Conservation (phyloP, 1,140 invertebrate genomes). For the Stratiolaelaps scimitus region DNA sequence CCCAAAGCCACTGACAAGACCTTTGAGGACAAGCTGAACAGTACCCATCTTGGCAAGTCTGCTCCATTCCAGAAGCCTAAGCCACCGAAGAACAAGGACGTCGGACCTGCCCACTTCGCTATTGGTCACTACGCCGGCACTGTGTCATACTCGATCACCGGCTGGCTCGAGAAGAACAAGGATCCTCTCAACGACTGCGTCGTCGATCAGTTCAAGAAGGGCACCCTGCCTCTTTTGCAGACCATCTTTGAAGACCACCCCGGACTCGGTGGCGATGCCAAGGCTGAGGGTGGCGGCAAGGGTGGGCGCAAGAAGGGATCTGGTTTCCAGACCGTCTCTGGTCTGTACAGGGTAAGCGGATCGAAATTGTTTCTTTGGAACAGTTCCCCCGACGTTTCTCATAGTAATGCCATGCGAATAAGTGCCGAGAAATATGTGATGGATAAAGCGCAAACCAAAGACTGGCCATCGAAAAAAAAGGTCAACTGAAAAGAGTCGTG, state of each 20-base stretch:
- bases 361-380: neutral
- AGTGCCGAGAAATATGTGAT: conserved; percentile 1
- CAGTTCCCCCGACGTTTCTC: neutral
- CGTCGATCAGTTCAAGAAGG: conserved; percentile 92
- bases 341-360: conserved; percentile 61
- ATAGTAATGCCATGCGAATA: no score
- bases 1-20: conserved; percentile 97
- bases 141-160: conserved; percentile 87
- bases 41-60: conserved; percentile 96
- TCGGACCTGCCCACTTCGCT: conserved; percentile 80
- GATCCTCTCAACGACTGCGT: conserved; percentile 98
- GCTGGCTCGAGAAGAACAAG: conserved; percentile 99
- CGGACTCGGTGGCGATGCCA: conserved; percentile 65
- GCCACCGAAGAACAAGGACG: conserved; percentile 59
- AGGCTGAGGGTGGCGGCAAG: conserved; percentile 56
- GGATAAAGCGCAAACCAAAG: neutral
- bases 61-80: conserved; percentile 91
- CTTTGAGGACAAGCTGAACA: conserved; percentile 93
- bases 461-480: no score
- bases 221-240: conserved; percentile 64
- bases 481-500: no score
- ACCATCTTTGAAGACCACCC: conserved; percentile 90
- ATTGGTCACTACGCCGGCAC: conserved; percentile 97
- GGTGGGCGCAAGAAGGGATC: conserved; percentile 63
- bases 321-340: conserved; percentile 76